phyloP scores from a whole-genome alignment of 1,140 invertebrate species.

The Planococcus citri region DNA sequence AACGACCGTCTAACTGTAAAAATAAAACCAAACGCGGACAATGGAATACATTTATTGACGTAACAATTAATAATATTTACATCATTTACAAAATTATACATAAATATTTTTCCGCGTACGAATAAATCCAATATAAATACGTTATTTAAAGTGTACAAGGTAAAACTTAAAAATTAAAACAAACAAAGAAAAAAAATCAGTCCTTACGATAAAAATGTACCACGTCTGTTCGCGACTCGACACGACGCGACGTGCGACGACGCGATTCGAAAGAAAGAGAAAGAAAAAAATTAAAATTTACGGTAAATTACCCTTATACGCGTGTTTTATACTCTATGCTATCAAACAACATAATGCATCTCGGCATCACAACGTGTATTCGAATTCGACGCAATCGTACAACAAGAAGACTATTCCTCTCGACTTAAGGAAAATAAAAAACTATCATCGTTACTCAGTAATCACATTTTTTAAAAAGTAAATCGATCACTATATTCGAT shows the following conservation, averaged over 20 bases:
- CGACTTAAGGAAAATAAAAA: too few species aligned
- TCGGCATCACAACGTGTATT: too few species aligned
- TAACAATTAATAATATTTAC: neutral
- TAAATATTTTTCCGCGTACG: neutral
- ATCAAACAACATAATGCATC: too few species aligned
- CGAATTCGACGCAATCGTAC: too few species aligned
- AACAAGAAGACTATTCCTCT: too few species aligned
- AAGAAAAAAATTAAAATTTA: neutral
- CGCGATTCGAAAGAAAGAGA: neutral
- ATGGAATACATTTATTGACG: neutral
- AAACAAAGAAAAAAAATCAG: neutral
- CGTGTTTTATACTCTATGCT: too few species aligned
- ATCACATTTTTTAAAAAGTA: too few species aligned
- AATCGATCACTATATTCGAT: too few species aligned
- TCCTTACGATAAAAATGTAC: neutral
- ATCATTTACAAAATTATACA: neutral
- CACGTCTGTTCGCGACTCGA: too few species aligned
- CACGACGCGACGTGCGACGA: too few species aligned
- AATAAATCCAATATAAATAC: neutral
- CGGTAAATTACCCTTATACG: neutral
- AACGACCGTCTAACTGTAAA: too few species aligned
- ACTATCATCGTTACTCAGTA: too few species aligned
- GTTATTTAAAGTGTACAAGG: neutral
- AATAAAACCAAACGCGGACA: neutral
- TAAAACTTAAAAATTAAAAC: neutral